These are phyloP conservation scores for Anarhynchus alexandrinus DNA, from an alignment of 2,113 vertebrate genomes.

Conservation along the genomic window DNA sequence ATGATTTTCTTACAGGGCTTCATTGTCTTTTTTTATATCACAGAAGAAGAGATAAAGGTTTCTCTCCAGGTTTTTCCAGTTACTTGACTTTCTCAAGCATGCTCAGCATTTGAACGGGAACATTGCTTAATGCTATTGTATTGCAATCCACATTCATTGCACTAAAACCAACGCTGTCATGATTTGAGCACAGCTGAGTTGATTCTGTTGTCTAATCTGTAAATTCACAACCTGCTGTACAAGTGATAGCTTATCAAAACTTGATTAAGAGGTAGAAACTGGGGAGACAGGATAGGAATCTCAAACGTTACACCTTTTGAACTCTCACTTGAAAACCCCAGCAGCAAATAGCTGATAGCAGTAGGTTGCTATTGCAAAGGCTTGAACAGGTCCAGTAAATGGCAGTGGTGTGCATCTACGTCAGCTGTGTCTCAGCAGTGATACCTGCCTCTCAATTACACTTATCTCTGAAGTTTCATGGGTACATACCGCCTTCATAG, in stretches of 20 bases:
- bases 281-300: background rate
- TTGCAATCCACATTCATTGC: background rate
- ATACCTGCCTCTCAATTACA: background rate
- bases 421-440: background rate
- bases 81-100: background rate
- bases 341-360: background rate
- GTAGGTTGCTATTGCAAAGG: background rate
- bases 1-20: background rate
- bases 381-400: background rate
- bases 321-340: background rate
- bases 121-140: background rate
- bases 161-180: background rate
- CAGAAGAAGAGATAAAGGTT: background rate
- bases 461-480: background rate
- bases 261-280: background rate
- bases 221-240: background rate
- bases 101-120: background rate
- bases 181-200: background rate
- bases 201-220: background rate
- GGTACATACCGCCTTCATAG: background rate
- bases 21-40: background rate
- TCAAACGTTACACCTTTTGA: background rate
- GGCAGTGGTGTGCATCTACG: background rate
- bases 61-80: background rate
- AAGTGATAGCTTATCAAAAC: constrained; percentile 7